Evolutionary conservation across 2,888 invertebrate species (phyloP).

Genomic region (Polydrusus pterygomalis): DNA sequence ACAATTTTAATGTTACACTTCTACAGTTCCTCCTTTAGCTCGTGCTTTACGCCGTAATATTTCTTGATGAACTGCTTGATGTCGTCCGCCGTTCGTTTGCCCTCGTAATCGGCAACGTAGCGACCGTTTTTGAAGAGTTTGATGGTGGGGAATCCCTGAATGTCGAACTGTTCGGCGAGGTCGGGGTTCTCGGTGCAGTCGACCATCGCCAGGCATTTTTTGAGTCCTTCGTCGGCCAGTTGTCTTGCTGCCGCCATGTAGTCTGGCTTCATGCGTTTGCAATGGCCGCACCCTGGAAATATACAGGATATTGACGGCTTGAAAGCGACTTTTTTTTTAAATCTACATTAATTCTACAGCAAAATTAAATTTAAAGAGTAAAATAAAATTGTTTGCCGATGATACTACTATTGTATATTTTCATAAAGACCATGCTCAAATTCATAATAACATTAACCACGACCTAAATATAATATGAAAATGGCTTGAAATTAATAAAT

Average conservation of each 20-base stretch:
- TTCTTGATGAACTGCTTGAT: constrained; percentile 74
- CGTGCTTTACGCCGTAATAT: constrained; percentile 11
- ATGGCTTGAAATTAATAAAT: no score
- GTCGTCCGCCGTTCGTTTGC: constrained; percentile 75
- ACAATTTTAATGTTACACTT: constrained; percentile 9
- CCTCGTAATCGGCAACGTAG: constrained; percentile 74
- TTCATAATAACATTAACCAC: no score
- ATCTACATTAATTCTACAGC: no score
- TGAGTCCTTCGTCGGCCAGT: constrained; percentile 70
- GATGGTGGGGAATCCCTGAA: constrained; percentile 81
- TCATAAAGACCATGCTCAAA: no score
- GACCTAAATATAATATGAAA: no score
- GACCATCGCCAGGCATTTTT: constrained; percentile 74
- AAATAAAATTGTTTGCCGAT: no score
- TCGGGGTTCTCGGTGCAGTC: constrained; percentile 80
- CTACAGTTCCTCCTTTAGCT: constrained; percentile 49
- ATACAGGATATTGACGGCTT: not conserved
- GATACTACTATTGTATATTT: no score
- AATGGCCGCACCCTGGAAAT: constrained; percentile 82
- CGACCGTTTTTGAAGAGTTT: constrained; percentile 77
- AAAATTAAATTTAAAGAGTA: no score
- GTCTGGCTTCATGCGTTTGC: constrained; percentile 80
- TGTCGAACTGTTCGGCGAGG: constrained; percentile 76
- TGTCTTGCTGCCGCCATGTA: constrained; percentile 76
- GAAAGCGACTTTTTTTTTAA: no score